Evolutionary conservation across 2,113 vertebrate species (phyloP).

Genomic region (Microcebus murinus): DNA sequence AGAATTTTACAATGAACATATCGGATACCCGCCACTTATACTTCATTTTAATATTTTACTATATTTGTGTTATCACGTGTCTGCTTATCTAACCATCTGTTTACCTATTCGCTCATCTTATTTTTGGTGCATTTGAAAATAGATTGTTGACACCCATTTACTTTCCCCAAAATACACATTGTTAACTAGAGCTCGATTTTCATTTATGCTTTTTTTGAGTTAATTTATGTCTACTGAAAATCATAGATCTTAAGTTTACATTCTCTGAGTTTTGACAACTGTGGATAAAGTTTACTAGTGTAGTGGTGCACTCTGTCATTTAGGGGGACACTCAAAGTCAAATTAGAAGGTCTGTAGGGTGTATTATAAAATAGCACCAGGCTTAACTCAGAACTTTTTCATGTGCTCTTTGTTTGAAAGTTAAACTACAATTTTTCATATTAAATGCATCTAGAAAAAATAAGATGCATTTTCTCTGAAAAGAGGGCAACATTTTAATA

Average conservation of each 20-base stretch:
- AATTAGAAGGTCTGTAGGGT: background rate
- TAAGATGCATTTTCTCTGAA: background rate
- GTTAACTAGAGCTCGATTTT: conserved; percentile 19
- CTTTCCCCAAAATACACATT: background rate
- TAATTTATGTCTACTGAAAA: background rate
- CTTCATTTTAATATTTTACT: background rate
- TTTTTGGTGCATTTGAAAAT: conserved; percentile 33
- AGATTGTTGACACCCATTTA: background rate
- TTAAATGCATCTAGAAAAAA: background rate
- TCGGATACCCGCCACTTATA: background rate
- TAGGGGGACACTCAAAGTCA: background rate
- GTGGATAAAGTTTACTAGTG: background rate
- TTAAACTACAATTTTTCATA: background rate
- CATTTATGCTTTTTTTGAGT: background rate
- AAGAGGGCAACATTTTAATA: background rate
- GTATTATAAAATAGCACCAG: background rate
- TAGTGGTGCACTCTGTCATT: background rate
- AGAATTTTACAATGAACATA: background rate
- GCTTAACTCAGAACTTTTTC: background rate
- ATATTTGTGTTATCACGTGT: background rate
- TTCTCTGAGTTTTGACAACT: conserved; percentile 33
- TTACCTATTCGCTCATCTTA: background rate
- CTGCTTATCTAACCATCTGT: background rate
- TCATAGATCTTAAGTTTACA: background rate
- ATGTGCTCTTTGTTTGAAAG: background rate